Evolutionary conservation across 2,888 invertebrate genomes (phyloP).

Genomic region (Phytoseiulus persimilis): DNA sequence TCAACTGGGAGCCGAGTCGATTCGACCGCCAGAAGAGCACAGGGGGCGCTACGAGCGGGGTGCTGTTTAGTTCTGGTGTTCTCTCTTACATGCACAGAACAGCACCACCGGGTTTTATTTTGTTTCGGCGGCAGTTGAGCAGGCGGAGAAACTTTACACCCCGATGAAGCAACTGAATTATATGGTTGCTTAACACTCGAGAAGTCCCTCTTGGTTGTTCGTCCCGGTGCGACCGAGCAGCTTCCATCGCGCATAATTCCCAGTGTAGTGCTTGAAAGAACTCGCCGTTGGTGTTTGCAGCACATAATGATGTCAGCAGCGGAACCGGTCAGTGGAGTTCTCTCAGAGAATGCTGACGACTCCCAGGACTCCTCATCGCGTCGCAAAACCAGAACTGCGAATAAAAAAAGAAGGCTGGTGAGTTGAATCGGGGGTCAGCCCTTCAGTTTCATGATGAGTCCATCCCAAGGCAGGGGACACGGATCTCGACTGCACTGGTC

Average conservation of each 20-base stretch:
- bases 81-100: background rate
- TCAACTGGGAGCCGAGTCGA: no score
- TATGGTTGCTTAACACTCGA: background rate
- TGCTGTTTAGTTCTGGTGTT: background rate
- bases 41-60: background rate
- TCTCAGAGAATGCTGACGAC: conserved; percentile 33
- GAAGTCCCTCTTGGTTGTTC: background rate
- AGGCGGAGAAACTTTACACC: background rate
- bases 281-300: background rate
- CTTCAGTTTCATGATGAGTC: background rate
- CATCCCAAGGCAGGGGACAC: background rate
- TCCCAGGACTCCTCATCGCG: conserved; percentile 28
- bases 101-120: background rate
- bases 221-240: background rate
- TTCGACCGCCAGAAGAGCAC: no score
- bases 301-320: background rate
- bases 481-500: background rate
- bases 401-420: conserved; percentile 23
- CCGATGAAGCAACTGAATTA: background rate
- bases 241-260: background rate
- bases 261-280: background rate
- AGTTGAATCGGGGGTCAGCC: background rate
- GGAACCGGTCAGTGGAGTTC: conserved; percentile 12
- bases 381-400: conserved; percentile 20
- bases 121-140: background rate